phyloP scores from a whole-genome alignment of 2,113 vertebrate species.

The Platycercus adscitus region DNA sequence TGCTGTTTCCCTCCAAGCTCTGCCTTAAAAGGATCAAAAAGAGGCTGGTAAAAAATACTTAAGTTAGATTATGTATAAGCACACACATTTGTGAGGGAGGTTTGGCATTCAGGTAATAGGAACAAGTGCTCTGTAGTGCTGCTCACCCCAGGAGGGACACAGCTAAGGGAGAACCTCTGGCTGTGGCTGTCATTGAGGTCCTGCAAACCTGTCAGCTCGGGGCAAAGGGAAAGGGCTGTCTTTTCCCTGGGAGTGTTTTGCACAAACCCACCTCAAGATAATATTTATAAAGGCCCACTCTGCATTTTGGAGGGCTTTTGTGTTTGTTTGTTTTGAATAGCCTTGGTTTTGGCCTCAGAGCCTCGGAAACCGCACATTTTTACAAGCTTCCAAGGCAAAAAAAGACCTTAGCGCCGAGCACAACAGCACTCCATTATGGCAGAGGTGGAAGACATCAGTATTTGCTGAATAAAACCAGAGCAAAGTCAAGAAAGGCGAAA shows the following conservation, averaged over 20 bases:
- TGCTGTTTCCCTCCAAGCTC: not conserved
- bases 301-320: not conserved
- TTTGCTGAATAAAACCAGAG: not conserved
- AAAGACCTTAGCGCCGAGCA: not conserved
- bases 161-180: not conserved
- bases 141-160: rapidly evolving
- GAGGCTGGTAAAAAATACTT: not conserved
- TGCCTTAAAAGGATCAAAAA: not conserved
- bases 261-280: not conserved
- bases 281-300: not conserved
- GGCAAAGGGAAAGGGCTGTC: rapidly evolving
- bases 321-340: not conserved
- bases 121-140: not conserved
- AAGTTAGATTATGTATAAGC: rapidly evolving
- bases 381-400: not conserved
- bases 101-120: not conserved
- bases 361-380: not conserved
- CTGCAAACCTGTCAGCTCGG: rapidly evolving
- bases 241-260: rapidly evolving
- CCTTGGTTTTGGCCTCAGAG: not conserved
- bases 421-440: not conserved
- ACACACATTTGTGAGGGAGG: not conserved
- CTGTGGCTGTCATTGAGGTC: rapidly evolving
- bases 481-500: not conserved
- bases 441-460: not conserved